phyloP scores from a whole-genome alignment of 1,140 invertebrate species.

The Ctenoplectra terminalis region DNA sequence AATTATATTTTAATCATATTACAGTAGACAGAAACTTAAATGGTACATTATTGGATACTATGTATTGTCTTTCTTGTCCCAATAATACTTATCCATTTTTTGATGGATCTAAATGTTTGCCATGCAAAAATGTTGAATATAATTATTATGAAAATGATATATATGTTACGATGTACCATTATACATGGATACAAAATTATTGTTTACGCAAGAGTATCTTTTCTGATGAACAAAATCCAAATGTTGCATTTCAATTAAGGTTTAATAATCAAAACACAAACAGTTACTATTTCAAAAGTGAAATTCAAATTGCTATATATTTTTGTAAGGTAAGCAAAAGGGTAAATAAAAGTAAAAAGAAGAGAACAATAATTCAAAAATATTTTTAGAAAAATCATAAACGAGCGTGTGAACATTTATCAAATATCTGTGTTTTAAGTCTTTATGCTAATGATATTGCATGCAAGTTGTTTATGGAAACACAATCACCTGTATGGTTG shows the following conservation, averaged over 20 bases:
- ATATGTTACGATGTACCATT: constrained; percentile 64
- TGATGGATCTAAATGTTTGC: constrained; percentile 77
- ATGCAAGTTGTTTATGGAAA: constrained; percentile 82
- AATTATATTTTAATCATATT: constrained; percentile 47
- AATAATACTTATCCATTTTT: constrained; percentile 79
- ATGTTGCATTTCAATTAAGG: constrained; percentile 76
- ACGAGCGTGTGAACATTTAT: constrained; percentile 87
- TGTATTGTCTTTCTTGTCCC: constrained; percentile 81
- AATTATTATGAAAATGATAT: constrained; percentile 69
- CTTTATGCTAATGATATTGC: constrained; percentile 83
- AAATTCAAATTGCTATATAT: constrained; percentile 81
- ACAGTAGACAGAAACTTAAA: constrained; percentile 81
- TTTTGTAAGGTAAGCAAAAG: constrained; percentile 82
- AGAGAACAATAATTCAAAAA: constrained; percentile 13
- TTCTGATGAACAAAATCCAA: constrained; percentile 73
- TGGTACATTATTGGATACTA: constrained; percentile 74
- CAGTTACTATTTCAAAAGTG: constrained; percentile 82
- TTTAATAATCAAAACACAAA: constrained; percentile 76
- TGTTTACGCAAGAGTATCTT: constrained; percentile 77
- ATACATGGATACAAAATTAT: constrained; percentile 74
- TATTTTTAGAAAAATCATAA: constrained; percentile 82
- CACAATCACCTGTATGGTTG: constrained; percentile 82
- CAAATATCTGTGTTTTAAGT: constrained; percentile 88
- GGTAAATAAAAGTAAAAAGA: background rate
- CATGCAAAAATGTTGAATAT: constrained; percentile 73